Evolutionary conservation across 2,113 vertebrate genomes (phyloP).

Genomic region (Alligator sinensis): DNA sequence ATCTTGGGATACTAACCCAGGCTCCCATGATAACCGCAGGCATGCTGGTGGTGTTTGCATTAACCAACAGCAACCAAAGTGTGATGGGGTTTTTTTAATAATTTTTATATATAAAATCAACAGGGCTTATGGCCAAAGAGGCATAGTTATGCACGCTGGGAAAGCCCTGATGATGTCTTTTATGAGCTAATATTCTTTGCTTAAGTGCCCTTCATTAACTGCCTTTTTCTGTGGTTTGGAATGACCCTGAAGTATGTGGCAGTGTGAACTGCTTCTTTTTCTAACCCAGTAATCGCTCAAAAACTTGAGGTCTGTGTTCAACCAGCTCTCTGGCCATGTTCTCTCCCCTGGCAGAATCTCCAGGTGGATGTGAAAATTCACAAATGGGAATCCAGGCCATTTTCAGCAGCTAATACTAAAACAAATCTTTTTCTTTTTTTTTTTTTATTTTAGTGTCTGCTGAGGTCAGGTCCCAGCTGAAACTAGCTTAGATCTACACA

Average conservation of each 20-base stretch:
- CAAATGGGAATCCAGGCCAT: neutral
- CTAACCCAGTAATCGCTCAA: neutral
- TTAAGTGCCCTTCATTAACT: neutral
- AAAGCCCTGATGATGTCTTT: constrained; percentile 1
- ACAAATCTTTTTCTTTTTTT: neutral
- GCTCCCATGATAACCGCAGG: constrained; percentile 22
- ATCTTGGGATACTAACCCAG: constrained; percentile 37
- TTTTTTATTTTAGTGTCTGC: neutral
- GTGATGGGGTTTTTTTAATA: neutral
- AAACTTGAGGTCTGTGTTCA: neutral
- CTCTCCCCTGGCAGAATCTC: neutral
- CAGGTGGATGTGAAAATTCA: neutral
- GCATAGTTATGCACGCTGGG: neutral
- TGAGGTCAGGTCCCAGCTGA: neutral
- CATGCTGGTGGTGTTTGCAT: neutral
- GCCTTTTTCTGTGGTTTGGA: neutral
- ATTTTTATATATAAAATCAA: neutral
- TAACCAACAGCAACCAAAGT: constrained; percentile 19
- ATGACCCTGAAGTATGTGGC: neutral
- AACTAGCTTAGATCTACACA: neutral
- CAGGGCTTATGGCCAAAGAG: neutral
- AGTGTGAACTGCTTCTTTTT: neutral
- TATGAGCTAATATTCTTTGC: constrained; percentile 4
- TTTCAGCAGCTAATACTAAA: neutral
- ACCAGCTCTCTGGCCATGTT: neutral